Base-by-base conservation (phyloP, 2,888 invertebrate species). In the Protonemura montana region DNA sequence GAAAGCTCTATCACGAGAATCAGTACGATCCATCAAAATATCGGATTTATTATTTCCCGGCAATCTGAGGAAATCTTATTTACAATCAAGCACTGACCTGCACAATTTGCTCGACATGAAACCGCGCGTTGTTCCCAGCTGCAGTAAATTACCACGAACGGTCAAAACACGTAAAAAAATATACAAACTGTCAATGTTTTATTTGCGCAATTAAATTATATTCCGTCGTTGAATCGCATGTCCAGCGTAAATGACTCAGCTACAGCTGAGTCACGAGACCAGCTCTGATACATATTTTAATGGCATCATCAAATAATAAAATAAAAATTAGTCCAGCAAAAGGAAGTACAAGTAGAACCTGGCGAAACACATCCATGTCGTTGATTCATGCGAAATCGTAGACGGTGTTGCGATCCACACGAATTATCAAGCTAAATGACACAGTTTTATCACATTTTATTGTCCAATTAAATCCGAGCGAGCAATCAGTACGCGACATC, bases 111-210 rank as follows among this genome's bases (percentile, higher is more conserved):
- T 21, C 7, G 59, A 59, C 59, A 59, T 21, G 59, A 10, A 59
- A 59, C 59, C 59, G 59, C 13, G 59, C 59, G 21, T 59, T 10
- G 16, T 59, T 16, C 59, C 59, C 3, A 59, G 35, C 10, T 35
- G 35, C 59, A 21, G 59, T 59, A 59, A 59, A 59, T 59, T 59
- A 59, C 59, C 16, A 16, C 21, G 6, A 21, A 59, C 59, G 59
- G 59, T 59, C 59, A 59, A 59, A 59, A 59, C 59, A 59, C 59
- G 59, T 10, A 59, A 59, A 35, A 59, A 59, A 59, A 59, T 59
- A 59, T 59, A 59, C 59, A 59, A 59, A 59, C 59, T 59, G 59
- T 59, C 59, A 59, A 59, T 59, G 59, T 59, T 59, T 59, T 59
- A 59, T 59, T 59, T 59, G 59, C 21, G 59, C 59, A 59, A 59